A percentile compares a stretch with the other conserved stretches of the same genome.
These are phyloP conservation scores for Arizona elegans DNA, from an alignment of 2,113 vertebrate genomes.

Conservation along the genomic window DNA sequence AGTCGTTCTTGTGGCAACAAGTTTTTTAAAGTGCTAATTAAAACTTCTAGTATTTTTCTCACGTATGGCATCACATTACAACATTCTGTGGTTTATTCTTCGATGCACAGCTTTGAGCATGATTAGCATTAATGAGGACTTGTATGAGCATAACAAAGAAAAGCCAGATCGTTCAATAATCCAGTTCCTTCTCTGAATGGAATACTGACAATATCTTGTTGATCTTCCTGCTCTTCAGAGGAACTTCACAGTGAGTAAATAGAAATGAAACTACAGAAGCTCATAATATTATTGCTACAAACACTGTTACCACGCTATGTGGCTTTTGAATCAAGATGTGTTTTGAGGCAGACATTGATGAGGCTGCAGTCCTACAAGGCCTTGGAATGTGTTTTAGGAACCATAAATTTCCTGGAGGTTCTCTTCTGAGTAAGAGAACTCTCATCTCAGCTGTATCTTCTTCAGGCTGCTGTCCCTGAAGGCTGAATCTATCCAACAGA, in stretches of 20 bases:
- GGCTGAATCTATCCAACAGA: neutral
- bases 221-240: neutral
- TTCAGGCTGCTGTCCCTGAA: neutral
- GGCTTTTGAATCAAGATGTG: constrained; percentile 6
- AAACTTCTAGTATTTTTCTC: constrained; percentile 11
- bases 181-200: neutral
- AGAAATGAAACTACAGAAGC: neutral
- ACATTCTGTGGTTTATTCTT: constrained; percentile 6
- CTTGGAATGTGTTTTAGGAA: neutral
- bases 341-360: neutral
- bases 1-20: constrained; percentile 30
- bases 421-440: neutral
- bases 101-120: neutral
- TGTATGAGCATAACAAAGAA: neutral
- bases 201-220: neutral
- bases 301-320: neutral
- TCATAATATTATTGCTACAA: neutral
- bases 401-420: neutral
- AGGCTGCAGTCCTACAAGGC: neutral
- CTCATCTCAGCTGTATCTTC: neutral
- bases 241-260: neutral
- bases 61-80: accelerated
- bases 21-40: constrained; percentile 31
- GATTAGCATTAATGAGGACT: neutral
- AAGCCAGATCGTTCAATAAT: neutral